Evolutionary conservation across 2,888 invertebrate genomes (phyloP).

Genomic region (Drosophila merina): DNA sequence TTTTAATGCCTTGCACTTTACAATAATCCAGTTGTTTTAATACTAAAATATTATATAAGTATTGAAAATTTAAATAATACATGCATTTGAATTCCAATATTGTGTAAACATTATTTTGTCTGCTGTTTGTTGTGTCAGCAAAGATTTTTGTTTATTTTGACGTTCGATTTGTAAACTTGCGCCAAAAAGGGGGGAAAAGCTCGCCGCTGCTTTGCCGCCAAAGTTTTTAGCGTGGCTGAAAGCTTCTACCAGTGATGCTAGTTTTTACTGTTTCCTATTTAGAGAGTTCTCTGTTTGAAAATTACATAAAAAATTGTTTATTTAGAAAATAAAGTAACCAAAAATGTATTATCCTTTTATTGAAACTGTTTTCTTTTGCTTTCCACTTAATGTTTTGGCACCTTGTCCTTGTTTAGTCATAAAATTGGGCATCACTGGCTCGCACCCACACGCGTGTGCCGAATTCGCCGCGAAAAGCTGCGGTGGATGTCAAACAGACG

Average conservation of each 20-base stretch:
- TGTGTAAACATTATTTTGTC: neutral
- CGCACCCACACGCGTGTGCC: neutral
- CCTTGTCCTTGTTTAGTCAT: too few relatives aligned
- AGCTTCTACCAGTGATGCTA: neutral
- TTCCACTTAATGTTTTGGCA: too few relatives aligned
- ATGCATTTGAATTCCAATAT: neutral
- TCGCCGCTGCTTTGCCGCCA: neutral
- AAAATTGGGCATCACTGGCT: neutral
- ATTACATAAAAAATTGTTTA: too few relatives aligned
- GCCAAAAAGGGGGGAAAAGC: neutral
- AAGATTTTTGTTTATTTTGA: too few relatives aligned
- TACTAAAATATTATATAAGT: constrained; percentile 2
- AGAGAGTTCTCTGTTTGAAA: too few relatives aligned
- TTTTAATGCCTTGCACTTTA: constrained; percentile 1
- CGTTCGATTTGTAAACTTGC: neutral
- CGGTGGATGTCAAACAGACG: neutral
- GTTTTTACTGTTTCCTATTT: too few relatives aligned
- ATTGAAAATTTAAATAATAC: neutral
- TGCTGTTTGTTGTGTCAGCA: too few relatives aligned
- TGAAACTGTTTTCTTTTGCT: too few relatives aligned
- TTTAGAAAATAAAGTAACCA: too few relatives aligned
- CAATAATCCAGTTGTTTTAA: neutral
- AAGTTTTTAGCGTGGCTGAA: neutral
- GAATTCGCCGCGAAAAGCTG: neutral
- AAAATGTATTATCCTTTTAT: too few relatives aligned